phyloP scores from a whole-genome alignment of 2,888 invertebrate genomes.

The Dichetophora obliterata region DNA sequence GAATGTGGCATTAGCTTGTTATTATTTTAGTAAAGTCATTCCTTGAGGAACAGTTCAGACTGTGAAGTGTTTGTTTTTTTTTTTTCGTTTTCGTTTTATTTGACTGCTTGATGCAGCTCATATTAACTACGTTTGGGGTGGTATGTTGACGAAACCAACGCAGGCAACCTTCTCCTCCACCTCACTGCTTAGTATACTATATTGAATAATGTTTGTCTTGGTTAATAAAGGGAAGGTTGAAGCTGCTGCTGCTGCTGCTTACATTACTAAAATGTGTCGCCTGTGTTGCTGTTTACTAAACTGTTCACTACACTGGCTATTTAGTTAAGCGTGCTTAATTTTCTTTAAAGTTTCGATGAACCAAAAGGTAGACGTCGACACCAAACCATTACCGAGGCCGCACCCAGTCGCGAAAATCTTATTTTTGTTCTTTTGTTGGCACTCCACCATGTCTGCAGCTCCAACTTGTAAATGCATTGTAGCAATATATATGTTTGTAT shows the following conservation, averaged over 20 bases:
- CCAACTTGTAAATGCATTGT: conserved; percentile 26
- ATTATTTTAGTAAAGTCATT: too few species aligned
- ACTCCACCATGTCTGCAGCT: conserved; percentile 30
- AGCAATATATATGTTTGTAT: conserved; percentile 12
- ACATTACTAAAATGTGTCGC: background rate
- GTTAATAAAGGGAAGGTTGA: too few species aligned
- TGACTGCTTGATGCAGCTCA: too few species aligned
- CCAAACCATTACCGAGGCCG: conserved; percentile 44
- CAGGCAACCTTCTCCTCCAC: too few species aligned
- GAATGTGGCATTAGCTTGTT: too few species aligned
- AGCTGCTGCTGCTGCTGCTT: too few species aligned
- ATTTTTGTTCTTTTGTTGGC: conserved; percentile 44
- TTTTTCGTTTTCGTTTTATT: background rate
- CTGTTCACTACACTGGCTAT: background rate
- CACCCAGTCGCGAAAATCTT: conserved; percentile 44
- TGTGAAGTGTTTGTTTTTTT: background rate
- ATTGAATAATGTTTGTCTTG: too few species aligned
- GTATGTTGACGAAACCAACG: too few species aligned
- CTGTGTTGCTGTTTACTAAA: conserved; percentile 2
- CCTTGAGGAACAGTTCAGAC: too few species aligned
- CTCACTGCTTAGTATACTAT: too few species aligned
- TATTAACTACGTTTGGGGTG: too few species aligned
- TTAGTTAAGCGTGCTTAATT: background rate
- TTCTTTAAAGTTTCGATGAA: conserved; percentile 27
- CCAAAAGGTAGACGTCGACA: conserved; percentile 42